Evolutionary conservation across 2,888 invertebrate genomes (phyloP).

Genomic region (Clepsis dumicolana): DNA sequence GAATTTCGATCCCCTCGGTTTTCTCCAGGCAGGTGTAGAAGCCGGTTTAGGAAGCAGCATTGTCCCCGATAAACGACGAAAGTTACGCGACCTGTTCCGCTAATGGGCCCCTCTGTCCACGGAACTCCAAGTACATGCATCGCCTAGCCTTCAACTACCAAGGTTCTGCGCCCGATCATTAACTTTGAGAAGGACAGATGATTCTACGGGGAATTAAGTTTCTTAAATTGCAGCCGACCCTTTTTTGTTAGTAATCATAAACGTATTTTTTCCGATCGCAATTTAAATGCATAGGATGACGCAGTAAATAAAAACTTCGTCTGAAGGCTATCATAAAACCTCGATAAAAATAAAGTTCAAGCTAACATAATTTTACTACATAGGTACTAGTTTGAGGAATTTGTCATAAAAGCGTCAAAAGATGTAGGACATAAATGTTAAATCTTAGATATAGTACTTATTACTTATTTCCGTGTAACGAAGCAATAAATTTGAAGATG

Average conservation of each 20-base stretch:
- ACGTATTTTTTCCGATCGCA: slow-evolving; percentile 22
- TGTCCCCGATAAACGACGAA: slow-evolving; percentile 61
- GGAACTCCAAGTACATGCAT: slow-evolving; percentile 32
- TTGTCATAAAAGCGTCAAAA: slow-evolving; percentile 29
- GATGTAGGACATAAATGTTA: neutral
- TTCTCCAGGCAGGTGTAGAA: slow-evolving; percentile 66
- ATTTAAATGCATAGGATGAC: slow-evolving; percentile 28
- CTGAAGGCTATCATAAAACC: slow-evolving; percentile 9
- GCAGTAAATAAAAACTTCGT: slow-evolving; percentile 26
- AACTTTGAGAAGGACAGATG: slow-evolving; percentile 37
- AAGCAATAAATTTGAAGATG: slow-evolving; percentile 20
- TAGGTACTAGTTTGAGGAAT: slow-evolving; percentile 11
- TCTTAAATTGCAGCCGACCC: slow-evolving; percentile 20
- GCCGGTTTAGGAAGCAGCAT: slow-evolving; percentile 62
- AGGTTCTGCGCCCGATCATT: slow-evolving; percentile 22
- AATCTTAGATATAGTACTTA: slow-evolving; percentile 14
- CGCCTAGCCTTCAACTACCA: slow-evolving; percentile 13
- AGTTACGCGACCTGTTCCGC: slow-evolving; percentile 67
- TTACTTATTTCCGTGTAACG: slow-evolving; percentile 22
- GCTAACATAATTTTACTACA: slow-evolving; percentile 13
- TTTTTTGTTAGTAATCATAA: slow-evolving; percentile 26
- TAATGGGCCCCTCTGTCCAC: slow-evolving; percentile 53
- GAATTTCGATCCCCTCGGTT: slow-evolving; percentile 58
- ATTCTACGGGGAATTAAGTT: slow-evolving; percentile 10
- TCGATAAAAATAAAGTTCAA: slow-evolving; percentile 8